phyloP scores from a whole-genome alignment of 2,113 vertebrate genomes.

The Nothocercus nigrocapillus region DNA sequence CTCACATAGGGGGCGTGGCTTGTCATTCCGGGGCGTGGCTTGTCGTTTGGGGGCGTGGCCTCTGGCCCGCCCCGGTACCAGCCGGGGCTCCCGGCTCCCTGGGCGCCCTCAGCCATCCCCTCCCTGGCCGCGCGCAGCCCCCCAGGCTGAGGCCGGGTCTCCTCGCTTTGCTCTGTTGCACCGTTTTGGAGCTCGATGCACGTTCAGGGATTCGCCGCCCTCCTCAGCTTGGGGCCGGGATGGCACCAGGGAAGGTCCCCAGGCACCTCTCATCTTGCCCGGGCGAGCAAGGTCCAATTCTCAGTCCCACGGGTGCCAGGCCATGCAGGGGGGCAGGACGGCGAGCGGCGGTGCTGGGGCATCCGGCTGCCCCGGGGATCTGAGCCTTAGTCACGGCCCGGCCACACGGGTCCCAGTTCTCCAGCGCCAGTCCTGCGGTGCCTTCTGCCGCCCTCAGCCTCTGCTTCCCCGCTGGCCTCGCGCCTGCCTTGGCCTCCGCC shows the following conservation, averaged over 20 bases:
- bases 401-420: background rate
- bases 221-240: background rate
- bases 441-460: constrained; percentile 44
- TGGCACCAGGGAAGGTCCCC: background rate
- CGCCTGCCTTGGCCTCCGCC: background rate
- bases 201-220: constrained; percentile 60
- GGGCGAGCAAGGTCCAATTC: background rate
- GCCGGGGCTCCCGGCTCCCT: too few species aligned
- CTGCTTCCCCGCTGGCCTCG: fast-evolving
- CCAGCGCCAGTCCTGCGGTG: constrained; percentile 27
- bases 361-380: fast-evolving
- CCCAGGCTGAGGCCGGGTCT: background rate
- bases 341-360: fast-evolving
- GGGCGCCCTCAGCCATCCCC: too few species aligned
- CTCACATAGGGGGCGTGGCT: too few species aligned
- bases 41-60: too few species aligned
- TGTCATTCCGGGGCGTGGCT: too few species aligned
- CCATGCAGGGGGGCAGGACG: too few species aligned
- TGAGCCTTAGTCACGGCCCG: background rate
- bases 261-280: background rate
- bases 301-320: background rate
- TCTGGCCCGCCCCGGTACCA: too few species aligned
- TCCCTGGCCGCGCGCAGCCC: background rate
- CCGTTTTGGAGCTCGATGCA: constrained; percentile 60
- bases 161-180: constrained; percentile 38